Evolutionary conservation across 2,888 invertebrate genomes (phyloP), one percentile per base, ranked within the genome.

Genomic region (Sesia apiformis): DNA sequence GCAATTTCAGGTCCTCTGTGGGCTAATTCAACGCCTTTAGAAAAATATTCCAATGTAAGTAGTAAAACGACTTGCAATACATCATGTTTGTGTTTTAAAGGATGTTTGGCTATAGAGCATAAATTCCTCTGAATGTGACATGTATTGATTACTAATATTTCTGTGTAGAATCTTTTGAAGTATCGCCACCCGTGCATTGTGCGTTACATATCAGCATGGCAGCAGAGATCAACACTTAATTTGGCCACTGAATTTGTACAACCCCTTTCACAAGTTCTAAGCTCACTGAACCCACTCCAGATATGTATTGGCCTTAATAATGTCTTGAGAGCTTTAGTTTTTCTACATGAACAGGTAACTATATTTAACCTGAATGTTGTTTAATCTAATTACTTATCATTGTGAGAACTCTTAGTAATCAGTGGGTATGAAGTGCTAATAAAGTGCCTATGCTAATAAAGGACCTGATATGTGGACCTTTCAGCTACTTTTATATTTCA

Each of bases 171-270:
- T 84, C 90, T 97, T 57, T 94, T 95, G 90, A 92, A 95, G 56
- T 93, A 95, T 78, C 93, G 97, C 0, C 97, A 97, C 84, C 97
- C 97, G 0, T 94, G 93, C 66, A 96, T 97, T 64, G 81, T 97
- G 6, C 94, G 93, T 70, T 97, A 95, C 73, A 91, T 96, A 60
- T 93, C 94, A 39, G 94, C 95, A 3, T 96, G 96, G 93, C 92
- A 93, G 57, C 93, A 94, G 66, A 92, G 93, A 50, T 93, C 94
- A 5, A 94, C 93, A 59, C 92, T 93, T 66, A 93, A 93, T 76
- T 89, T 97, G 58, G 95, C 95, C 3, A 96, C 96, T 1, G 97
- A 97, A 79, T 93, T 93, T 78, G 94, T 95, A 3, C 92, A 91
- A 58, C 97, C 97, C 3, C 83, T 97, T 7, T 90, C 92, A 40